Evolutionary conservation across 1,140 invertebrate species (phyloP).

Genomic region (Rhyacophila brunnea): DNA sequence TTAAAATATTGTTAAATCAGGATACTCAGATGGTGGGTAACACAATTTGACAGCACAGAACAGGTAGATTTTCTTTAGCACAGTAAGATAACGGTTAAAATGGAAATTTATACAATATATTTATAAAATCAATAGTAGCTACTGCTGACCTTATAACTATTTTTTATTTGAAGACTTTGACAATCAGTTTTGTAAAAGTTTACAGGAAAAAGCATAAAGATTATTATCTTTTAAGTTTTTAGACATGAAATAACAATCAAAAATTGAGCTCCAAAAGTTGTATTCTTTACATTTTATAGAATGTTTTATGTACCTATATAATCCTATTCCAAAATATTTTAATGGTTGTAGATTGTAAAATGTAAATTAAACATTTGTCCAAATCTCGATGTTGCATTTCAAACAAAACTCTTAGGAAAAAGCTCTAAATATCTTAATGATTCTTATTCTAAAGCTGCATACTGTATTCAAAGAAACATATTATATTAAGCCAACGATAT

Average conservation of each 20-base stretch:
- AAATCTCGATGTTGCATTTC: constrained; percentile 25
- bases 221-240: too few relatives aligned
- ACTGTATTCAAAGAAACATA: background rate
- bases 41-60: too few relatives aligned
- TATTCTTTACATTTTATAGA: background rate
- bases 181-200: too few relatives aligned
- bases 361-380: constrained; percentile 20
- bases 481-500: constrained; percentile 5
- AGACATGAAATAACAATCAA: background rate
- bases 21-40: too few relatives aligned
- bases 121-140: too few relatives aligned
- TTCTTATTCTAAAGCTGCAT: background rate
- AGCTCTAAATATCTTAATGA: background rate
- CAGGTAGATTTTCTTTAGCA: too few relatives aligned
- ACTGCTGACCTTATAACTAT: too few relatives aligned
- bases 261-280: background rate
- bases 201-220: too few relatives aligned
- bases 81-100: too few relatives aligned
- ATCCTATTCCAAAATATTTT: constrained; percentile 1
- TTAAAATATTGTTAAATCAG: too few relatives aligned
- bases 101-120: constrained; percentile 1
- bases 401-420: background rate
- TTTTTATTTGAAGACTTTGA: too few relatives aligned
- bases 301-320: background rate
- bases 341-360: constrained; percentile 8